phyloP scores from a whole-genome alignment of 2,888 invertebrate genomes.

The Heliconius erato region DNA sequence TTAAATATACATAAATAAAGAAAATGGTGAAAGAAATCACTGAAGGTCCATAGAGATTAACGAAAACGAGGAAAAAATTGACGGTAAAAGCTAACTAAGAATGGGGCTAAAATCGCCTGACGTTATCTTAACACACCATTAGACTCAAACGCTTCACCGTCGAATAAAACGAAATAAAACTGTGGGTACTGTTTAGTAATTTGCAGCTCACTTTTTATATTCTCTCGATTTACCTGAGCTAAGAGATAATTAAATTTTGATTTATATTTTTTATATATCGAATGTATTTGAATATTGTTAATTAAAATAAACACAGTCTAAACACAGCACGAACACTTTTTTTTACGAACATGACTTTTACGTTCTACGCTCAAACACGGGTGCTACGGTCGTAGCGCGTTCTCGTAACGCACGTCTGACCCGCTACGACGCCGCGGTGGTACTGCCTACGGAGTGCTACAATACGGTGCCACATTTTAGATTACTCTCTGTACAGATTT shows the following conservation, averaged over 20 bases:
- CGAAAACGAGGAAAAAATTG: constrained; percentile 43
- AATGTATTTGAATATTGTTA: constrained; percentile 7
- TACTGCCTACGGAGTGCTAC: constrained; percentile 80
- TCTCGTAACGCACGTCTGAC: constrained; percentile 60
- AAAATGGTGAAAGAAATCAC: background rate
- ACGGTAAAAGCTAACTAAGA: constrained; percentile 52
- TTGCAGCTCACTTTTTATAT: constrained; percentile 62
- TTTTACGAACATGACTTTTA: constrained; percentile 33
- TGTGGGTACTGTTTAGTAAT: constrained; percentile 59
- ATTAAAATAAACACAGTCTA: constrained; percentile 52
- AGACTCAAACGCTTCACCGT: constrained; percentile 68
- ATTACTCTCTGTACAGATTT: constrained; percentile 80
- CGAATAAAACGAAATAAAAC: constrained; percentile 69
- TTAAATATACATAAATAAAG: background rate
- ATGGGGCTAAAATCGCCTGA: constrained; percentile 59
- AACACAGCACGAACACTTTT: constrained; percentile 68
- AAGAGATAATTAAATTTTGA: constrained; percentile 16
- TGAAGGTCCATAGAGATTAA: constrained; percentile 20
- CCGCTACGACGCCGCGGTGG: constrained; percentile 75
- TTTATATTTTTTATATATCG: background rate
- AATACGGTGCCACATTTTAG: constrained; percentile 74
- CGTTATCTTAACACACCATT: constrained; percentile 80
- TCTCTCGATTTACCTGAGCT: constrained; percentile 66
- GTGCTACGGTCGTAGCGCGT: constrained; percentile 44
- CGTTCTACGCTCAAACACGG: constrained; percentile 31